Percentiles rank a stretch among this genome's conserved stretches.
phyloP scores from a whole-genome alignment of 2,888 invertebrate species.

The Pristionchus maxplancki region DNA sequence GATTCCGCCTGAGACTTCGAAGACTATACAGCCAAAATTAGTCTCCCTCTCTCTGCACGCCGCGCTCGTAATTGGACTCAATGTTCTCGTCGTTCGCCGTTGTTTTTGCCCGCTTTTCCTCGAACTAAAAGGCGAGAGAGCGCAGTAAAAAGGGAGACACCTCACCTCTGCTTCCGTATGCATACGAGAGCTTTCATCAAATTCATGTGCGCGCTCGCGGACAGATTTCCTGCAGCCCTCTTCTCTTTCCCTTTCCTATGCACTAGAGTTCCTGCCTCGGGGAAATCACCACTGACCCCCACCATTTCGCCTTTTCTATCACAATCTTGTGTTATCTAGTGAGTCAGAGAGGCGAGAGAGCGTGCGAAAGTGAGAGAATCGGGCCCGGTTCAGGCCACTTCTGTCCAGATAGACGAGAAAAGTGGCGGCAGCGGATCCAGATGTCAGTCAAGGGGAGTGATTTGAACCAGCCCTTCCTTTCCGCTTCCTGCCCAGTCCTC shows the following conservation, averaged over 20 bases:
- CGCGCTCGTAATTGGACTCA: background rate
- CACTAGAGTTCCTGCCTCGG: background rate
- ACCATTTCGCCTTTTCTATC: background rate
- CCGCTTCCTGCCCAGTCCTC: background rate
- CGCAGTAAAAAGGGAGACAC: too few species aligned
- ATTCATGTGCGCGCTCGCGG: conserved; percentile 1
- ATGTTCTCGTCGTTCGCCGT: background rate
- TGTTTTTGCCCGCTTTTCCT: background rate
- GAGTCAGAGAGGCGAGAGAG: too few species aligned
- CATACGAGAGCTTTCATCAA: conserved; percentile 6
- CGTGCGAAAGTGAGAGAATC: too few species aligned
- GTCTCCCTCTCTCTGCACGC: too few species aligned
- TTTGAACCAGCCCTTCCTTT: background rate
- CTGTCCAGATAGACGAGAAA: conserved; percentile 12
- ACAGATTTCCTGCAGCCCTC: conserved; percentile 21
- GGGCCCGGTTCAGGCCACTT: background rate
- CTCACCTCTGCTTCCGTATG: background rate
- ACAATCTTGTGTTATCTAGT: too few species aligned
- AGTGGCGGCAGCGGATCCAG: conserved; percentile 22
- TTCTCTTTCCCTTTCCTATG: background rate
- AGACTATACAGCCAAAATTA: background rate
- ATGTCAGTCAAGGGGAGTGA: conserved; percentile 29
- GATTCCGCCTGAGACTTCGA: background rate
- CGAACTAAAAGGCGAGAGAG: background rate
- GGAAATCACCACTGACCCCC: background rate